Base-by-base conservation (phyloP, 1,140 invertebrate genomes). In the Brachionus rotundiformis region DNA sequence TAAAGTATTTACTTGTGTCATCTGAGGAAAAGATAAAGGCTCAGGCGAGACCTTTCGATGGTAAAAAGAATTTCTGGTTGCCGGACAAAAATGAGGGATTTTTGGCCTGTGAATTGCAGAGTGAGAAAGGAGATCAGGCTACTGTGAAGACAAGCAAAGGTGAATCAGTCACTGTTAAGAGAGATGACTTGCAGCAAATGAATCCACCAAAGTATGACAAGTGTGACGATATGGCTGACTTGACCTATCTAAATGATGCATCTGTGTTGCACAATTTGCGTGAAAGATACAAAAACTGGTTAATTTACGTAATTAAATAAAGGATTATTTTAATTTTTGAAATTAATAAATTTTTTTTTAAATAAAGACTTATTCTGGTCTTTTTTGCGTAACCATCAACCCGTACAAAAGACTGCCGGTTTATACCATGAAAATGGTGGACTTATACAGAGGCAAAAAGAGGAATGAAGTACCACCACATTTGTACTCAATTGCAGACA, bases 231-330 rank as follows among this genome's bases (percentile, higher is more conserved):
- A 98, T 98, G 95, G 98, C 97, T 84, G 98, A 98, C 91, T 93
- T 99, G 93, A 99, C 97, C 88, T 98, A 98, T 90, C 92, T 99
- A 88, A 99, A 99, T 91, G 97, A 99, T 90, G 96, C 97, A 89
- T 96, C 95, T 87, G 96, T 99, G 85, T 92, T 99, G 88, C 93
- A 98, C 92, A 99, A 98, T 90, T 92, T 99, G 90, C 96, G 95
- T 90, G 92, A 95, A 90, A 92, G 97, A 92, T 99, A 99, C 92
- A 93, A 93, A 90, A 91, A 92, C 90, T 93, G 96, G 89, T 92
- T 98, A 86, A 99, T 99, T 90, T 98, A 99, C 91, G 96, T 98
- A 95, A n/a, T n/a, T n/a, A n/a, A n/a, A n/a, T n/a, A n/a, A n/a
- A n/a, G n/a, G n/a, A 23, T 68, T n/a, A 47, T 41, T 27, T 27